phyloP scores from a whole-genome alignment of 2,113 vertebrate genomes.

The Bubo bubo region DNA sequence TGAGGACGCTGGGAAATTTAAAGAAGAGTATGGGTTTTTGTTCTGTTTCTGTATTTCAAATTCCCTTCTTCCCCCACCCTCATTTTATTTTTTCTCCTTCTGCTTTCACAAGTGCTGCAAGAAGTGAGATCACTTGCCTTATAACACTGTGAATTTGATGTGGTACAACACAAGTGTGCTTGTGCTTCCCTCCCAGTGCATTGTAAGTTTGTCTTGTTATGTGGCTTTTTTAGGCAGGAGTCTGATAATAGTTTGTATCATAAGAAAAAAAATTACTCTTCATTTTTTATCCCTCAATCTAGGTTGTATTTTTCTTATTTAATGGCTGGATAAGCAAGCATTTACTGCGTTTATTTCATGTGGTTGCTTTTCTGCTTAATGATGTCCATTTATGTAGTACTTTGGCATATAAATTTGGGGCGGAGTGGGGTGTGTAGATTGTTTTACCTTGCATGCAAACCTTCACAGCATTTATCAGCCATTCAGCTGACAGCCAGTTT shows the following conservation, averaged over 20 bases:
- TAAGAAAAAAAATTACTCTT: background rate
- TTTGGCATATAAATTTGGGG: background rate
- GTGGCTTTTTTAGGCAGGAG: background rate
- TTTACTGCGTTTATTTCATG: background rate
- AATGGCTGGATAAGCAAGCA: background rate
- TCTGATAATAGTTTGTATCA: background rate
- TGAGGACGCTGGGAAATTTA: background rate
- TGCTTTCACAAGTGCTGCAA: background rate
- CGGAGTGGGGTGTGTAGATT: background rate
- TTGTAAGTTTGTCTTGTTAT: background rate
- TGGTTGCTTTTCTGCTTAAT: background rate
- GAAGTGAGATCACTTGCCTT: background rate
- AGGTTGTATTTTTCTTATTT: background rate
- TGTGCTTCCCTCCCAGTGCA: background rate
- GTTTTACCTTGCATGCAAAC: background rate
- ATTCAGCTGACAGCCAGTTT: background rate
- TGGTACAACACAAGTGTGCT: fast-evolving
- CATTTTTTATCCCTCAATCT: background rate
- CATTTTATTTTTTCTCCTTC: background rate
- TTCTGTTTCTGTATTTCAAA: background rate
- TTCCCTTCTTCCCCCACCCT: background rate
- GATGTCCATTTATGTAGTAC: background rate
- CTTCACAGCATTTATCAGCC: background rate
- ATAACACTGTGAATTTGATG: background rate
- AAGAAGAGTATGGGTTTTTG: background rate